These are phyloP conservation scores for Catocala nupta DNA, from an alignment of 2,888 invertebrate genomes.

Conservation along the genomic window DNA sequence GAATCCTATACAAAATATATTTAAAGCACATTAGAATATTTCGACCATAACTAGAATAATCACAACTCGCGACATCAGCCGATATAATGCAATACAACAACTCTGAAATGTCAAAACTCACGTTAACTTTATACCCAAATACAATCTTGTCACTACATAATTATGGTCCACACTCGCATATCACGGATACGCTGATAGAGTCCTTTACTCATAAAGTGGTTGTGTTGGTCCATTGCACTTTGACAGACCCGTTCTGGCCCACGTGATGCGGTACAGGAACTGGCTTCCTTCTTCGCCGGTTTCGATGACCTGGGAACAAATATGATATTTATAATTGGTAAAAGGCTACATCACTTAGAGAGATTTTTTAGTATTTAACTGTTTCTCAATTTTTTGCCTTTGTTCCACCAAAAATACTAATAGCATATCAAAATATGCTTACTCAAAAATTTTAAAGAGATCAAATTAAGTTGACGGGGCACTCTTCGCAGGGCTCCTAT, in stretches of 20 bases:
- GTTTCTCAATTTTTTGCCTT: no score
- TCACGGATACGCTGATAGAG: constrained; percentile 31
- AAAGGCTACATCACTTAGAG: not conserved
- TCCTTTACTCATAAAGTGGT: constrained; percentile 77
- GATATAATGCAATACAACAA: not conserved
- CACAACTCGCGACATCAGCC: not conserved
- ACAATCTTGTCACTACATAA: not conserved
- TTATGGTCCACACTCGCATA: constrained; percentile 36
- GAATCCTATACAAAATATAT: not conserved
- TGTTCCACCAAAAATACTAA: no score
- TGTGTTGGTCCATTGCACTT: constrained; percentile 64
- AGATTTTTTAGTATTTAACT: no score
- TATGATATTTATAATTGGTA: no score
- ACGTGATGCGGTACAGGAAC: constrained; percentile 88
- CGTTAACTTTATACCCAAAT: not conserved
- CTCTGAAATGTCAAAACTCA: not conserved
- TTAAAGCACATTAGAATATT: constrained; percentile 3
- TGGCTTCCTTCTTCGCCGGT: constrained; percentile 88
- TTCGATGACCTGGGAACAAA: constrained; percentile 80
- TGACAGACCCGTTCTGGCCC: constrained; percentile 79
- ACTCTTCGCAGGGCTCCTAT: no score
- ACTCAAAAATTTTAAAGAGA: no score
- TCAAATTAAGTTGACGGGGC: no score
- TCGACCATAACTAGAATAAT: not conserved
- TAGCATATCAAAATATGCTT: no score